Evolutionary conservation across 2,888 invertebrate genomes (phyloP).

Genomic region (Barypeithes pellucidus): DNA sequence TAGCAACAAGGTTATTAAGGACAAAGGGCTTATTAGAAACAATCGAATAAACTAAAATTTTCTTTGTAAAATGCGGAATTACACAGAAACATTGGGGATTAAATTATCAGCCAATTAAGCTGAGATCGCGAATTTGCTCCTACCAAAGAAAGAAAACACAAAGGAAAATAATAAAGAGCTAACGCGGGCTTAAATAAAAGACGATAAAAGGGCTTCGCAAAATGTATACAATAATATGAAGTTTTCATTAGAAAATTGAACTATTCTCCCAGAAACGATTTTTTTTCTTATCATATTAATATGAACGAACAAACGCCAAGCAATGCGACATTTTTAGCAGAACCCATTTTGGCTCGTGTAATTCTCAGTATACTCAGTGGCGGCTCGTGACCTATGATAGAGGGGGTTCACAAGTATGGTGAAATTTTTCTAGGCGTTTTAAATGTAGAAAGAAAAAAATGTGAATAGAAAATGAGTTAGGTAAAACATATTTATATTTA

Average conservation of each 20-base stretch:
- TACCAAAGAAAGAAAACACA: conserved; percentile 21
- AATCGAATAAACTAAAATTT: background rate
- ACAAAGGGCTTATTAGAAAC: background rate
- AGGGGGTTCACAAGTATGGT: too few species aligned
- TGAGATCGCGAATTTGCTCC: conserved; percentile 9
- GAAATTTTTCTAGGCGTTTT: too few species aligned
- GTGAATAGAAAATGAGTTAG: too few species aligned
- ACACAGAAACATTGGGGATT: conserved; percentile 20
- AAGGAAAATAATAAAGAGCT: conserved; percentile 40
- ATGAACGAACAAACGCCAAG: too few species aligned
- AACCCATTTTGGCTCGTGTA: too few species aligned
- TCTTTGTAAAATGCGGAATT: conserved; percentile 3
- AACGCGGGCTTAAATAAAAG: conserved; percentile 34
- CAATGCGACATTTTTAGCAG: too few species aligned
- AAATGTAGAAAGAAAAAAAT: too few species aligned
- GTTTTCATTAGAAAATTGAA: conserved; percentile 23
- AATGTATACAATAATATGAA: conserved; percentile 28
- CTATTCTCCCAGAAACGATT: background rate
- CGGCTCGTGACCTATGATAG: too few species aligned
- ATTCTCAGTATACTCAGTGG: too few species aligned
- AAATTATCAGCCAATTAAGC: conserved; percentile 35
- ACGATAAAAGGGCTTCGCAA: conserved; percentile 26
- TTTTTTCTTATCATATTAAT: too few species aligned
- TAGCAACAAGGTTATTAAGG: background rate
- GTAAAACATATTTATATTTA: too few species aligned